These are phyloP conservation scores for Marcusenius ussheri DNA, from an alignment of 2,113 vertebrate species.

Conservation along the genomic window DNA sequence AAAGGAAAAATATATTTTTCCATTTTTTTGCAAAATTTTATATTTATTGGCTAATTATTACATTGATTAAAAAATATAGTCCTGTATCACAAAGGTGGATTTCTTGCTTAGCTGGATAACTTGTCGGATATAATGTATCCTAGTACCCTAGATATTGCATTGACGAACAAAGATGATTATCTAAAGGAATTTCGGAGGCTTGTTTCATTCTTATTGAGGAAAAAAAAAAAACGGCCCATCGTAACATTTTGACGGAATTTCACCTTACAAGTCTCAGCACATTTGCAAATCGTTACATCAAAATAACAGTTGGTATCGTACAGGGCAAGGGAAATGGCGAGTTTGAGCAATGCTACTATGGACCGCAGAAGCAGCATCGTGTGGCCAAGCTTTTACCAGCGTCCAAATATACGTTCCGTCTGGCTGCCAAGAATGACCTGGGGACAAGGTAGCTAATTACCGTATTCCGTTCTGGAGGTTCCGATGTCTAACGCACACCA, in stretches of 20 bases:
- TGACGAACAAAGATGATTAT: neutral
- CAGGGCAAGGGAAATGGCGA: conserved; percentile 82
- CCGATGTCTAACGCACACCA: neutral
- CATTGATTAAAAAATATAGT: neutral
- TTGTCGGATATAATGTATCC: neutral
- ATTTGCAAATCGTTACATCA: neutral
- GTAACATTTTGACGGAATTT: neutral
- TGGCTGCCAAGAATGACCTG: conserved; percentile 92
- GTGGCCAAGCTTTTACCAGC: conserved; percentile 89
- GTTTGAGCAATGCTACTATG: conserved; percentile 87
- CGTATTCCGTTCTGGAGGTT: too few species aligned
- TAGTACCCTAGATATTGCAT: neutral
- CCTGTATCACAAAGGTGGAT: neutral
- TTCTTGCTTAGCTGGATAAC: neutral
- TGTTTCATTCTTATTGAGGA: neutral
- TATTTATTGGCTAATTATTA: neutral
- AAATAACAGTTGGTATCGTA: conserved; percentile 11
- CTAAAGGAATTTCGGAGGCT: neutral
- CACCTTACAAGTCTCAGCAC: neutral
- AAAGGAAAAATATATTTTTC: neutral
- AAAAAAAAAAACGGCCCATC: neutral
- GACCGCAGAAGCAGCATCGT: conserved; percentile 88
- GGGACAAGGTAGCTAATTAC: conserved; percentile 72
- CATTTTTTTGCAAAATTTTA: neutral
- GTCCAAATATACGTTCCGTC: conserved; percentile 87